Base-by-base conservation (phyloP, 1,140 invertebrate genomes). In the Ceratina calcarata region DNA sequence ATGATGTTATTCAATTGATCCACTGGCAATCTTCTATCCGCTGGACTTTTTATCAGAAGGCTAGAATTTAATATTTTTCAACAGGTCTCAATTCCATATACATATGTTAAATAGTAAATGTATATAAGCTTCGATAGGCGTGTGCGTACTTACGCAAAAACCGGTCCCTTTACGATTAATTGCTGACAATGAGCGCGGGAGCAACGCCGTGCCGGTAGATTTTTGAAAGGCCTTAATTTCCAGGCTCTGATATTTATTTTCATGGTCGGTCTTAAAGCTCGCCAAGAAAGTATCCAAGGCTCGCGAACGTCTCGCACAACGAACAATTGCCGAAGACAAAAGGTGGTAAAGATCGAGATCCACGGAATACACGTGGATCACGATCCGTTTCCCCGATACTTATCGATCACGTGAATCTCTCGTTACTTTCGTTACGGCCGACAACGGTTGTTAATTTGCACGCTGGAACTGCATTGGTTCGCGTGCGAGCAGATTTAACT, bases 361-460 rank as follows among this genome's bases (percentile, higher is more conserved):
- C n/a, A 70, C 55, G 32, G 45, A 27, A 27, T 27, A 66, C 73
- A 75, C 53, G 62, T 66, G 62, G 53, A 75, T 75, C 73, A 75
- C 51, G 73, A 78, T 78, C 45, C n/a, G 15, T 7, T 27, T 2
- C 51, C 22, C 13, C 24, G 64, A 32, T 49, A 45, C 45, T 70
- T 67, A 76, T 76, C 65, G 64, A 53, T 70, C 67, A 78, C 66
- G 62, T 66, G 73, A 73, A 73, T 64, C 62, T 73, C 73, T 66
- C 53, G 65, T 75, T 74, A 27, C 22, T 73, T 68, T 76, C 20
- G 37, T 7, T 76, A 60, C 73, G 20, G 7, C 60, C 51, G 51
- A 24, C 27, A 64, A 45, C 37, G 20, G 22, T 15, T 73, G 58
- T 62, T 73, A 73, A 73, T 73, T 73, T 73, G 45, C 60, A 55